Base-by-base conservation (phyloP, 2,797 vertebrate genomes). In the Hydrolagus colliei region DNA sequence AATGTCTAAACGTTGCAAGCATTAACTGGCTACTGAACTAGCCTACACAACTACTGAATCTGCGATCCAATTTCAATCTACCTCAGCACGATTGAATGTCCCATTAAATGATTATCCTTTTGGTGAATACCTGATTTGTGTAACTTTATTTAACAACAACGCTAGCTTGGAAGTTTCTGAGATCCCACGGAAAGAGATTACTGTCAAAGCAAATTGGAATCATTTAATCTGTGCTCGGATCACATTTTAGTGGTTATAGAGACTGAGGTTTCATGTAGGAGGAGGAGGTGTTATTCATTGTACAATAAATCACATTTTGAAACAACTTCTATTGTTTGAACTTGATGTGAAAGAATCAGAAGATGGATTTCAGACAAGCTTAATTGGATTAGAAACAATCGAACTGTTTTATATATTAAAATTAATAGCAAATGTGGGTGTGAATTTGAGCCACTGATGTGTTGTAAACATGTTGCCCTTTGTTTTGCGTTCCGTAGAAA, bases 101-200 rank as follows among this genome's bases (percentile, higher is more conserved):
- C 32, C 65, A 35, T 52, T 84, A 65, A 84, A 84, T 41, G n/a
- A 84, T 82, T 16, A 68, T 68, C 22, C 32, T 84, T 71, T 12
- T 32, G 71, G 65, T 18, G 35, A 84, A 84, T 84, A 67, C 63
- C n/a, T 71, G 6, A 77, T 41, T 41, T 77, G 79, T 20, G 16
- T 35, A 1, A 10, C 71, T 68, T 84, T 84, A 65, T 41, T 27
- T 27, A 27, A 27, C 27, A 27, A 27, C 27, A 27, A 27, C 27
- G 27, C 27, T 84, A 63, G 27, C 65, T 68, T 63, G 18, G 62
- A 62, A 84, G 79, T 84, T 82, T 18, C 18, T 52, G 68, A 84
- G 79, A 84, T 84, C 68, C 67, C 9, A 2, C 78, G 67, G 65
- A 71, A 71, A 68, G 9, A 71, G 71, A 67, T 84, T 68, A 67